Conservation (phyloP, 2,888 invertebrate genomes). For the Xanthia icteritia region DNA sequence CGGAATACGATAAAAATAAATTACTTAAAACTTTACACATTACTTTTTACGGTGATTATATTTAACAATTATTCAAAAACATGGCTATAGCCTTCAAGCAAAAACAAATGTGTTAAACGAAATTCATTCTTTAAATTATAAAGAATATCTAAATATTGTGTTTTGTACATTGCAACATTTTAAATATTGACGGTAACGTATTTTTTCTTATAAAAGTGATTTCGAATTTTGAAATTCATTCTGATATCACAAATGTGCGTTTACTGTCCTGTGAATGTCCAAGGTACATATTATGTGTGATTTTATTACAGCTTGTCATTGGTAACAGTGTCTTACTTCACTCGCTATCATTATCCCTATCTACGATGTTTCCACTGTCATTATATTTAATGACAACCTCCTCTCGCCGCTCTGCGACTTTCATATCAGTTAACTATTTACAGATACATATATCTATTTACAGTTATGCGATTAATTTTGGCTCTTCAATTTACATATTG, state of each 20-base stretch:
- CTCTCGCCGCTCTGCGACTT: constrained; percentile 86
- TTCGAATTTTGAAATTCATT: constrained; percentile 66
- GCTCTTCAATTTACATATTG: constrained; percentile 84
- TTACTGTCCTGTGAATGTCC: constrained; percentile 63
- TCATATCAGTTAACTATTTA: constrained; percentile 85
- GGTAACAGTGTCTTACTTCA: constrained; percentile 82
- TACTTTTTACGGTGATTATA: constrained; percentile 53
- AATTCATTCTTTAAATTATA: constrained; percentile 45
- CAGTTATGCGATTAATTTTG: constrained; percentile 85
- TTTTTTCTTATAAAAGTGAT: constrained; percentile 57
- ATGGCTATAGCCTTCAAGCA: constrained; percentile 62
- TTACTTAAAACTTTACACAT: constrained; percentile 60
- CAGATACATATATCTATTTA: constrained; percentile 84
- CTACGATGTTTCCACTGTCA: constrained; percentile 77
- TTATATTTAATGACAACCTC: constrained; percentile 74
- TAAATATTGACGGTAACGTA: constrained; percentile 69
- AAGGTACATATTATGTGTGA: constrained; percentile 65
- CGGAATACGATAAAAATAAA: constrained; percentile 62
- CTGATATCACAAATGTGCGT: constrained; percentile 71
- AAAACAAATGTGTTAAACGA: constrained; percentile 50
- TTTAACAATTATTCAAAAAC: constrained; percentile 62
- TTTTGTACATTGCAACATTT: constrained; percentile 71
- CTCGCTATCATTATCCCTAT: constrained; percentile 75
- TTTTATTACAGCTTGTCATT: constrained; percentile 75
- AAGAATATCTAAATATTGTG: constrained; percentile 54